Base-by-base conservation (phyloP, 2,888 invertebrate species). In the Tipula helvola region DNA sequence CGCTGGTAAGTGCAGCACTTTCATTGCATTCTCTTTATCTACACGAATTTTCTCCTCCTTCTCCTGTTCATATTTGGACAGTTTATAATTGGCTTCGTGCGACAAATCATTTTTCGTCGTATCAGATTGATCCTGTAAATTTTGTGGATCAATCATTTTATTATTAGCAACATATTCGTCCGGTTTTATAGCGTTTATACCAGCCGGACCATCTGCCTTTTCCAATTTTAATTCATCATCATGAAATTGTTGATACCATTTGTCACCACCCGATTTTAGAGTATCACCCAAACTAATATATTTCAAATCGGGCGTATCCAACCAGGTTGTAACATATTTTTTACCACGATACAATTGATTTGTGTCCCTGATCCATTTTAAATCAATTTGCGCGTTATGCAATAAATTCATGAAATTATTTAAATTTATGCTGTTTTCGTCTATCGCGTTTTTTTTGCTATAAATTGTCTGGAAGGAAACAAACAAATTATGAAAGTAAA, bases 21-120 rank as follows among this genome's bases (percentile, higher is more conserved):
- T 47, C 1, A 7, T 36, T 47, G 47, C 5, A 12, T 52, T 44
- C 5, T 87, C 36, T 57, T 16, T 4, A 3, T 86, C 39, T 8
- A 42, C 52, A 16, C 83, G 36, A 36, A n/a, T 83, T 42, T 71
- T 86, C n/a, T 83, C 86, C 28, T 83, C 42, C 28, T 44, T 83
- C n/a, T 91, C 91, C 88, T 91, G 91, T 87, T 91, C 92, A 7
- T 89, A 88, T 88, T 91, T 91, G 0, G 91, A 92, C 0, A 92
- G 88, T 87, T 91, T 91, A 86, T 91, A 92, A 88, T 92, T 89
- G 71, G 92, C 91, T 88, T 91, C 91, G 71, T 91, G 91, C 0
- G 90, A 90, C 0, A 92, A 88, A 88, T 91, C 91, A 87, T 91
- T 90, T 44, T 88, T 88, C 0, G 87, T 88, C 13, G 88, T 83